These are phyloP conservation scores for Odontamblyopus lacepedii DNA, from an alignment of 2,797 vertebrate genomes.

Conservation along the genomic window DNA sequence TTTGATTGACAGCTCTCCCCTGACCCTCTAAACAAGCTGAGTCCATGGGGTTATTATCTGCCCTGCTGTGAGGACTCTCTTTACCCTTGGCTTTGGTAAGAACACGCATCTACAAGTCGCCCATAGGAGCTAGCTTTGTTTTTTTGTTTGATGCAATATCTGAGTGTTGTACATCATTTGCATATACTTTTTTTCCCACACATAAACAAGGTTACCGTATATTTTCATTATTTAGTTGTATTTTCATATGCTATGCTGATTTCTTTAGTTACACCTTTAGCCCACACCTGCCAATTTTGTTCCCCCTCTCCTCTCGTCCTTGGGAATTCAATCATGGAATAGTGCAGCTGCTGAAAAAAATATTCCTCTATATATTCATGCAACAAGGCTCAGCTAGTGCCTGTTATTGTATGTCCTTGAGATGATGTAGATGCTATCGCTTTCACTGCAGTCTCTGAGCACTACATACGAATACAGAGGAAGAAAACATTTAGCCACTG, in stretches of 20 bases:
- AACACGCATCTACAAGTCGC: slow-evolving; percentile 61
- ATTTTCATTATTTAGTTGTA: slow-evolving; percentile 21
- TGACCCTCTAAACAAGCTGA: slow-evolving; percentile 46
- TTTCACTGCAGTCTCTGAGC: slow-evolving; percentile 56
- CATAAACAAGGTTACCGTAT: slow-evolving; percentile 10
- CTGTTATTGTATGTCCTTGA: slow-evolving; percentile 72
- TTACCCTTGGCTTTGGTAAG: slow-evolving; percentile 54
- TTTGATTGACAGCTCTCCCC: slow-evolving; percentile 65
- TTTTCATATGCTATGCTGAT: slow-evolving; percentile 20
- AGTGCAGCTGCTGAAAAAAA: slow-evolving; percentile 54
- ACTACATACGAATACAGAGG: slow-evolving; percentile 40
- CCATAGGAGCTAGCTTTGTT: slow-evolving; percentile 26
- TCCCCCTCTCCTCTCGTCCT: slow-evolving; percentile 46
- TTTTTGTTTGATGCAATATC: slow-evolving; percentile 25
- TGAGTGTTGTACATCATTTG: slow-evolving; percentile 15
- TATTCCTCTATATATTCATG: slow-evolving; percentile 62
- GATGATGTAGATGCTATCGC: slow-evolving; percentile 69
- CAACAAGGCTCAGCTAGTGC: slow-evolving; percentile 55
- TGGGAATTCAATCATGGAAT: slow-evolving; percentile 72
- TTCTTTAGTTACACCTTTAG: slow-evolving; percentile 19
- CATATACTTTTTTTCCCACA: slow-evolving; percentile 8
- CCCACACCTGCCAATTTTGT: slow-evolving; percentile 18
- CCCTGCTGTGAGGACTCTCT: slow-evolving; percentile 48
- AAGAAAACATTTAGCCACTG: slow-evolving; percentile 25
- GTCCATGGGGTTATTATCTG: slow-evolving; percentile 56